Evolutionary conservation across 2,888 invertebrate species (phyloP).

Genomic region (Andrena marginata): DNA sequence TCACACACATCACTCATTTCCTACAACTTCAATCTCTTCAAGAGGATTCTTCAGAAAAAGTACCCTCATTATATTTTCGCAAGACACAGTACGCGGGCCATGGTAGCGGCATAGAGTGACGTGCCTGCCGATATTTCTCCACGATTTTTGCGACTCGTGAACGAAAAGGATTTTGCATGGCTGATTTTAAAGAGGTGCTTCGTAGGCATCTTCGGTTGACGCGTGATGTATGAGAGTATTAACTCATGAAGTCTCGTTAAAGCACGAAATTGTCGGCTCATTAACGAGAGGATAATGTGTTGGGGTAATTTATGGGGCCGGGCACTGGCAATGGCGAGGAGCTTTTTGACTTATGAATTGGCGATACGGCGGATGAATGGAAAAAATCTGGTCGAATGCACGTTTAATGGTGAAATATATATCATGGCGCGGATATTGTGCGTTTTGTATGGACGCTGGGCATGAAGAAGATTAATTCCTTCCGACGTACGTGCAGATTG

Average conservation of each 20-base stretch:
- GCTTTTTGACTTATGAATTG: constrained; percentile 46
- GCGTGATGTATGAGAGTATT: constrained; percentile 29
- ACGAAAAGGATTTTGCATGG: background rate
- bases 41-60: no score
- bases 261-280: constrained; percentile 46
- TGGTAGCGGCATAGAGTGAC: background rate
- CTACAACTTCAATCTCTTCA: no score
- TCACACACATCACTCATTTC: no score
- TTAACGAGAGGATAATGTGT: constrained; percentile 53
- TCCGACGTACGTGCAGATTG: constrained; percentile 47
- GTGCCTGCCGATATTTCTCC: background rate
- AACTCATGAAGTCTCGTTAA: constrained; percentile 50
- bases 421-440: constrained; percentile 41
- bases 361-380: constrained; percentile 23
- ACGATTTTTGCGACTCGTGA: background rate
- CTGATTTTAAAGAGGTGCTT: background rate
- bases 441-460: constrained; percentile 10
- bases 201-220: background rate
- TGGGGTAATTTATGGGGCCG: constrained; percentile 36
- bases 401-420: constrained; percentile 42
- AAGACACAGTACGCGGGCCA: no score
- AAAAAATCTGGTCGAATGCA: constrained; percentile 42
- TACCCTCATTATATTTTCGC: no score
- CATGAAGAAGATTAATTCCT: constrained; percentile 48
- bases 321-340: background rate